A percentile compares a stretch with the other conserved stretches of the same genome.
Evolutionary conservation across 2,113 vertebrate species (phyloP).

Genomic region (Nanorana parkeri): DNA sequence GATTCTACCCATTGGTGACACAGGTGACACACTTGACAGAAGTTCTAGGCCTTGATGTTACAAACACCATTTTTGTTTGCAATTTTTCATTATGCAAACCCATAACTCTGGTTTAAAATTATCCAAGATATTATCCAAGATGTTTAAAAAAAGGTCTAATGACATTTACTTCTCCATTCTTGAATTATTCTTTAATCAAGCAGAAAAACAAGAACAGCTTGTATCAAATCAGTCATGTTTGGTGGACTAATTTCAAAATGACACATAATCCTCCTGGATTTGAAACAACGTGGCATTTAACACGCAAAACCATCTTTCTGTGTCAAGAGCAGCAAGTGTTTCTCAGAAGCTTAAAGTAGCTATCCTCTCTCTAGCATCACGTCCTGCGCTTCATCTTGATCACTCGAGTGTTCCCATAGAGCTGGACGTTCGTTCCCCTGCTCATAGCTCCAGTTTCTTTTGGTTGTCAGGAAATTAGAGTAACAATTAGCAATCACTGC

Average conservation of each 20-base stretch:
- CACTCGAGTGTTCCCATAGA: conserved; percentile 10
- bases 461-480: conserved; percentile 43
- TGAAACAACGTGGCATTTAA: conserved; percentile 9
- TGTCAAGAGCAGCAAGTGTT: conserved; percentile 6
- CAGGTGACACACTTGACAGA: too few relatives aligned
- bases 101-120: too few relatives aligned
- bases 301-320: conserved; percentile 10
- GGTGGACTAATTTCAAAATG: conserved; percentile 25
- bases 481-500: conserved; percentile 42
- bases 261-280: conserved; percentile 16
- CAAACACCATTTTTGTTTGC: too few relatives aligned
- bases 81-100: too few relatives aligned
- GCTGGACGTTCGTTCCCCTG: not conserved
- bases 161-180: not conserved
- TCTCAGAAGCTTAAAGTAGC: conserved; percentile 1
- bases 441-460: conserved; percentile 23
- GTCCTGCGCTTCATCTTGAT: conserved; percentile 4
- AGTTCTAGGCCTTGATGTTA: too few relatives aligned
- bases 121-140: too few relatives aligned
- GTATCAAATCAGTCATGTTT: conserved; percentile 20
- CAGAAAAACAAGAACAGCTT: not conserved
- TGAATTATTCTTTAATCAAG: not conserved
- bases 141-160: too few relatives aligned
- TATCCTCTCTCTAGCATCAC: conserved; percentile 1
- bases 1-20: too few relatives aligned